Evolutionary conservation across 2,888 invertebrate genomes (phyloP).

Genomic region (Aspidiotus destructor): DNA sequence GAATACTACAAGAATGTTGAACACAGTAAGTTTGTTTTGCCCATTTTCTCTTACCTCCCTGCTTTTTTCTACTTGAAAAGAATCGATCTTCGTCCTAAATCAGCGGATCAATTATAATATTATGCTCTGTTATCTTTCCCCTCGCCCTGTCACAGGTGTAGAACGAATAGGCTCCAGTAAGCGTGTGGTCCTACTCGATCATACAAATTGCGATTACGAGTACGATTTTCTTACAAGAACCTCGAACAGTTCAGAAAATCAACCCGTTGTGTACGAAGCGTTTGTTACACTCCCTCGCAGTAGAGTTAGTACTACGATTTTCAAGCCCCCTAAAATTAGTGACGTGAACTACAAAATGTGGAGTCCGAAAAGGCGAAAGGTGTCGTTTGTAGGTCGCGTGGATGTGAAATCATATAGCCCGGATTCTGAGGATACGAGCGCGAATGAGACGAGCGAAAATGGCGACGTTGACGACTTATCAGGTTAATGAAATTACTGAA

Average conservation of each 20-base stretch:
- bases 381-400: background rate
- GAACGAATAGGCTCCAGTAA: slow-evolving; percentile 67
- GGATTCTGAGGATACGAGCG: background rate
- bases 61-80: too few relatives aligned
- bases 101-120: background rate
- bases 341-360: slow-evolving; percentile 16
- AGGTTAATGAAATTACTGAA: too few relatives aligned
- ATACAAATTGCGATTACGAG: slow-evolving; percentile 68
- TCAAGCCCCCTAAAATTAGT: slow-evolving; percentile 24
- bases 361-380: slow-evolving; percentile 17
- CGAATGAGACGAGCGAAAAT: too few relatives aligned
- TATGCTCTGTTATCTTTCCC: background rate
- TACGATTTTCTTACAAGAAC: slow-evolving; percentile 63
- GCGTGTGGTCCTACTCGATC: slow-evolving; percentile 54
- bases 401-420: background rate
- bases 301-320: background rate
- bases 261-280: slow-evolving; percentile 4
- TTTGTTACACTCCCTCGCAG: slow-evolving; percentile 2
- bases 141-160: slow-evolving; percentile 47
- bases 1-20: slow-evolving; percentile 61
- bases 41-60: background rate
- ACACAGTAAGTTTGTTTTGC: slow-evolving; percentile 51
- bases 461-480: too few relatives aligned
- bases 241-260: slow-evolving; percentile 42
- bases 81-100: background rate